phyloP scores from a whole-genome alignment of 2,113 vertebrate species.

The Hypomesus transpacificus region DNA sequence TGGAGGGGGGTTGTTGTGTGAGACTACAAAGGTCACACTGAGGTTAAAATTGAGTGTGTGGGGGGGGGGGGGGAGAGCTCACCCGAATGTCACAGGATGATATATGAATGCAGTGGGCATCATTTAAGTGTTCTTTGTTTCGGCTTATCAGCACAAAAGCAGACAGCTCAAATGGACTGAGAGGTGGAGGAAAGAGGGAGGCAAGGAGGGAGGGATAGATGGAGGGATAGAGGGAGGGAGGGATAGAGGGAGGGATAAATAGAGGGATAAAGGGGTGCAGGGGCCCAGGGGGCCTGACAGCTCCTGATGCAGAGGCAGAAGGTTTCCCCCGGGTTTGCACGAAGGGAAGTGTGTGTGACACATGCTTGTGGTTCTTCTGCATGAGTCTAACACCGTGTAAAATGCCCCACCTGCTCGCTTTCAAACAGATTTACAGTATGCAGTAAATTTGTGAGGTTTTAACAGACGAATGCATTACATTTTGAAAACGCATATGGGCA shows the following conservation, averaged over 20 bases:
- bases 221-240: slow-evolving; percentile 28
- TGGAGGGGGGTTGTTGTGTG: no score
- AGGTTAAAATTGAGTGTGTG: slow-evolving; percentile 46
- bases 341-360: slow-evolving; percentile 4
- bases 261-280: slow-evolving; percentile 45
- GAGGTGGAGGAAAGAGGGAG: not conserved
- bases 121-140: slow-evolving; percentile 62
- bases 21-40: slow-evolving; percentile 17
- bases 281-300: slow-evolving; percentile 46
- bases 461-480: slow-evolving; percentile 22
- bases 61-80: slow-evolving; percentile 38
- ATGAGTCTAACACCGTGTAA: slow-evolving; percentile 40
- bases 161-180: slow-evolving; percentile 50
- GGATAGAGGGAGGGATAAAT: not conserved
- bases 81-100: slow-evolving; percentile 52
- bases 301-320: not conserved
- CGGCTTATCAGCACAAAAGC: slow-evolving; percentile 58
- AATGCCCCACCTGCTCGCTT: slow-evolving; percentile 58
- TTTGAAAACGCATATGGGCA: not conserved
- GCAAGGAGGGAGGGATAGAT: not conserved
- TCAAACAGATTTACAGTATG: slow-evolving; percentile 36
- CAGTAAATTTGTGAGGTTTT: slow-evolving; percentile 36
- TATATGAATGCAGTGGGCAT: slow-evolving; percentile 48
- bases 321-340: not conserved
- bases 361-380: slow-evolving; percentile 44